A percentile compares a stretch with the other conserved stretches of the same genome.
Evolutionary conservation across 2,888 invertebrate genomes (phyloP).

Genomic region (Eupithecia exiguata): DNA sequence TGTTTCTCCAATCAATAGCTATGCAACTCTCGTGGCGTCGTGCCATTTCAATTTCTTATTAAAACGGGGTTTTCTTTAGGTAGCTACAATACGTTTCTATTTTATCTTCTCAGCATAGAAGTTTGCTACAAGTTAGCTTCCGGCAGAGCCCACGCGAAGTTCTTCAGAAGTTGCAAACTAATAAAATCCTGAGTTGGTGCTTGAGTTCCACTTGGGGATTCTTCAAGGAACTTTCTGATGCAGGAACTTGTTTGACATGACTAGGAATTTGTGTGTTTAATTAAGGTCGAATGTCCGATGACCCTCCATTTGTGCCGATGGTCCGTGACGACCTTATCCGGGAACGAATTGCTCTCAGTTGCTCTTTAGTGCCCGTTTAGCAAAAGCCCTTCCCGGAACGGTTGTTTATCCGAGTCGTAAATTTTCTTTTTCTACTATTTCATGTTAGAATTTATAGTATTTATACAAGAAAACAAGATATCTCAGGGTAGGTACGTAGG

Average conservation of each 20-base stretch:
- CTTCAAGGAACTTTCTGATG: conserved; percentile 48
- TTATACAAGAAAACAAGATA: neutral
- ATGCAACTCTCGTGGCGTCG: conserved; percentile 6
- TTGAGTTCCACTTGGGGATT: conserved; percentile 44
- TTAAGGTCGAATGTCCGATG: conserved; percentile 73
- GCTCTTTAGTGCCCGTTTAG: conserved; percentile 62
- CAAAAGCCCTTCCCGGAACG: conserved; percentile 48
- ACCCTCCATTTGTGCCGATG: conserved; percentile 79
- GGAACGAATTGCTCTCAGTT: conserved; percentile 70
- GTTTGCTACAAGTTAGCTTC: conserved; percentile 28
- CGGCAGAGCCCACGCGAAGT: conserved; percentile 21
- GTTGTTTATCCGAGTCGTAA: conserved; percentile 48
- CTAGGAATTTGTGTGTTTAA: conserved; percentile 75
- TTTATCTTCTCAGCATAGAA: conserved; percentile 18
- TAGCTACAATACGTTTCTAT: conserved; percentile 10
- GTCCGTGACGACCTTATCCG: conserved; percentile 73
- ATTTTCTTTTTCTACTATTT: conserved; percentile 21
- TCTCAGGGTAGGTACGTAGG: neutral
- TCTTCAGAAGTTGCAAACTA: conserved; percentile 43
- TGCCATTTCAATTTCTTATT: conserved; percentile 18
- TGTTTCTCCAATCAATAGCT: conserved; percentile 29
- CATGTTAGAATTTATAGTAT: neutral
- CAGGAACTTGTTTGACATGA: conserved; percentile 49
- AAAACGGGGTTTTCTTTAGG: conserved; percentile 15
- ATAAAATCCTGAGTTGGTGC: conserved; percentile 38